Conservation (phyloP, 2,113 vertebrate species). For the Paedocypris sp. region DNA sequence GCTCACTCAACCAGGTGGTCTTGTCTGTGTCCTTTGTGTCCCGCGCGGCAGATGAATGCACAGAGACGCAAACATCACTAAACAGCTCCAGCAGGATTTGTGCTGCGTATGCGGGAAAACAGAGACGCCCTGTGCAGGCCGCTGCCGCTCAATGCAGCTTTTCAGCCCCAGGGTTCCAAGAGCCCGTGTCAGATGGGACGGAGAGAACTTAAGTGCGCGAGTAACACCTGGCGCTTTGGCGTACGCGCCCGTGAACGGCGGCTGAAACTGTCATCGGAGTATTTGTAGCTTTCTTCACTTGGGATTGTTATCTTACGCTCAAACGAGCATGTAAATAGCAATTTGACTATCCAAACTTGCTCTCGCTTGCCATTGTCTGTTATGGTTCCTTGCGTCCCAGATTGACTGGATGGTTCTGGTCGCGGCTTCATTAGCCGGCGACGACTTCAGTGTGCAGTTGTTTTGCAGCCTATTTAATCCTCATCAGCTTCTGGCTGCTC, state of each 20-base stretch:
- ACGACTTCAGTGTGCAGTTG: constrained; percentile 45
- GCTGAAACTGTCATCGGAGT: neutral
- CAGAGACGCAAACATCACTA: constrained; percentile 37
- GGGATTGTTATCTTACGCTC: neutral
- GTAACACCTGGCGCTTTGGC: neutral
- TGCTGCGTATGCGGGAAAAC: constrained; percentile 27
- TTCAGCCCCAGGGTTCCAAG: constrained; percentile 23
- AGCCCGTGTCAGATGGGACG: neutral
- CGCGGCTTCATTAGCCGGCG: constrained; percentile 12
- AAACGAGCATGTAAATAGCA: neutral
- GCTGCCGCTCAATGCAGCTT: constrained; percentile 26
- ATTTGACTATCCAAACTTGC: neutral
- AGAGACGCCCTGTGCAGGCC: constrained; percentile 16
- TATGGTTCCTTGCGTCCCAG: constrained; percentile 16
- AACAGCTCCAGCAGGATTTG: constrained; percentile 37
- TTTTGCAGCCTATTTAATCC: constrained; percentile 69
- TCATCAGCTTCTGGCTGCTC: constrained; percentile 79
- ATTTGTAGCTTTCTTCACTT: neutral
- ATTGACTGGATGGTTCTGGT: neutral
- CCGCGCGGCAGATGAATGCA: constrained; percentile 23
- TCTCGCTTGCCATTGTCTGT: neutral
- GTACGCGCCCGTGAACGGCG: neutral
- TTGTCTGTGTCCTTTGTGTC: constrained; percentile 27
- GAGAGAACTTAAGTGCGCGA: neutral
- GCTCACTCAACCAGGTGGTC: constrained; percentile 17